Evolutionary conservation across 2,888 invertebrate species (phyloP).

Genomic region (Ochropleura plecta): DNA sequence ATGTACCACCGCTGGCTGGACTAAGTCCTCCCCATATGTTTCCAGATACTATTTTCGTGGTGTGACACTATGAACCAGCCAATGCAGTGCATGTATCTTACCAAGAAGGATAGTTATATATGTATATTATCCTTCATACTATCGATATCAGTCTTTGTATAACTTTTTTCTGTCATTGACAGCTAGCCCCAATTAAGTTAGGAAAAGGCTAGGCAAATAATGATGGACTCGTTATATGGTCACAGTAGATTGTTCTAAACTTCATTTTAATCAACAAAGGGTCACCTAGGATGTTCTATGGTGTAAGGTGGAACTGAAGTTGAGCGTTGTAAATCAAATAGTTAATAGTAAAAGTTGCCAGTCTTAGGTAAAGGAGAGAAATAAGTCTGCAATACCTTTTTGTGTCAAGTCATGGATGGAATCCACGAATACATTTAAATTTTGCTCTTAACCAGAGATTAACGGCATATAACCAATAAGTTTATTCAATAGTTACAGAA

Average conservation of each 20-base stretch:
- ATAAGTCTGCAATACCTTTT: not conserved
- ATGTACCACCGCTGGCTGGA: too few relatives aligned
- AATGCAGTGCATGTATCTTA: too few relatives aligned
- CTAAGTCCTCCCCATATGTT: too few relatives aligned
- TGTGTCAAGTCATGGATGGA: slow-evolving; percentile 32
- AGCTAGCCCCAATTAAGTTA: not conserved
- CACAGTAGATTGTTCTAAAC: not conserved
- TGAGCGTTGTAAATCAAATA: not conserved
- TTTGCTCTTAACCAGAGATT: fast-evolving
- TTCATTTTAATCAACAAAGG: not conserved
- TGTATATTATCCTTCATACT: too few relatives aligned
- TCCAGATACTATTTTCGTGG: too few relatives aligned
- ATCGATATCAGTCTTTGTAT: not conserved
- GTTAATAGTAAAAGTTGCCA: too few relatives aligned
- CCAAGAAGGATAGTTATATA: too few relatives aligned
- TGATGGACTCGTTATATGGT: not conserved
- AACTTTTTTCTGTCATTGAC: not conserved
- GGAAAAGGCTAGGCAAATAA: not conserved
- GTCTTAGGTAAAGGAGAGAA: too few relatives aligned
- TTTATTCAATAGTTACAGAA: not conserved
- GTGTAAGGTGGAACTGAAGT: not conserved
- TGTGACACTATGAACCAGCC: too few relatives aligned
- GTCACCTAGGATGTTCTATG: too few relatives aligned
- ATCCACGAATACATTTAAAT: not conserved
- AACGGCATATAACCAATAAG: not conserved